Conservation (phyloP, 2,797 vertebrate species). For the Lemur catta region DNA sequence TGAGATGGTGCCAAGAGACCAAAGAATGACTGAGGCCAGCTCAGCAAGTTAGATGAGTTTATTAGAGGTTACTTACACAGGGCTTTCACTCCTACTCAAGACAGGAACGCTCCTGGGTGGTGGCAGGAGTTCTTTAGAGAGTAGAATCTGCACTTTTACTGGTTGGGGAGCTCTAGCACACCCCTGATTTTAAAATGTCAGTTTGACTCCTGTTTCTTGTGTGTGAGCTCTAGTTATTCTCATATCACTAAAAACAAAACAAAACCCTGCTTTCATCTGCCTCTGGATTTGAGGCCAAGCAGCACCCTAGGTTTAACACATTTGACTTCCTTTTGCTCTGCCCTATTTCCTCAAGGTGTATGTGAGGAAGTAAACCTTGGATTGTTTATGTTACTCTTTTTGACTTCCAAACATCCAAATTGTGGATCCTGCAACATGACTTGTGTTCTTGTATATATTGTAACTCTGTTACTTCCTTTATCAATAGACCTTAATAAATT, state of each 20-base stretch:
- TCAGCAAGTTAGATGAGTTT: neutral
- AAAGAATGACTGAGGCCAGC: neutral
- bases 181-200: neutral
- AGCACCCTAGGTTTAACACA: neutral
- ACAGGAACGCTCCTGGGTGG: neutral
- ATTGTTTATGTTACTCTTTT: neutral
- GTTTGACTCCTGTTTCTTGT: neutral
- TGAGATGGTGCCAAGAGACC: neutral
- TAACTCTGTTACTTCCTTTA: neutral
- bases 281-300: neutral
- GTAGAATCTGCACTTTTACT: neutral
- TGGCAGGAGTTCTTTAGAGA: neutral
- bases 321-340: neutral
- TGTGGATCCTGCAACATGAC: neutral
- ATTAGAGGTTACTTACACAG: neutral
- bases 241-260: neutral
- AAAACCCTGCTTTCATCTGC: neutral
- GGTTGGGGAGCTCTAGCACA: neutral
- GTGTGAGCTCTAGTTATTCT: neutral
- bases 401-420: neutral
- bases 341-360: neutral
- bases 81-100: neutral
- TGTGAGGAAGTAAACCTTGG: neutral
- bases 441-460: neutral
- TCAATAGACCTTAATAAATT: neutral